Percentiles rank a stretch among this genome's conserved stretches.
These are phyloP conservation scores for Blennius ocellaris DNA, from an alignment of 2,113 vertebrate genomes.

Conservation along the genomic window DNA sequence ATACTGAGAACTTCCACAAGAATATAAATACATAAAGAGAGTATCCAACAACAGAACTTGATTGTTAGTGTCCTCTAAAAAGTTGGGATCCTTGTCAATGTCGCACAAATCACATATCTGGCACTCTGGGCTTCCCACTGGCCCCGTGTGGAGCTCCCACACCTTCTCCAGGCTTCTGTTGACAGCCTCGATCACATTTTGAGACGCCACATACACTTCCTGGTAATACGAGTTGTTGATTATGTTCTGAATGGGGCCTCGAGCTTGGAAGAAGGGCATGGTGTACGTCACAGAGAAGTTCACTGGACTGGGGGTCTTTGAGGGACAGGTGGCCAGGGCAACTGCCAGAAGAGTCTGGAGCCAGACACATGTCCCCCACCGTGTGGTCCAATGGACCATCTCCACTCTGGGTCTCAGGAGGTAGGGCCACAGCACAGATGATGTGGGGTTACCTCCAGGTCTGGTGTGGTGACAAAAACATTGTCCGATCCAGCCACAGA, in stretches of 20 bases:
- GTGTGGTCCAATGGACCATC: constrained; percentile 78
- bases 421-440: constrained; percentile 32
- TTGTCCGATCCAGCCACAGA: constrained; percentile 52
- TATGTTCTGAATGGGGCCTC: constrained; percentile 86
- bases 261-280: constrained; percentile 84
- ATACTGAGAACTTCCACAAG: constrained; percentile 87
- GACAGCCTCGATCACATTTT: constrained; percentile 88
- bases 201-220: constrained; percentile 88
- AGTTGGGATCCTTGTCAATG: constrained; percentile 62
- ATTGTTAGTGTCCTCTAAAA: constrained; percentile 85
- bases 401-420: constrained; percentile 54
- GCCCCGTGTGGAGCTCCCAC: constrained; percentile 87
- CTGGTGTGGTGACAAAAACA: constrained; percentile 56
- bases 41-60: constrained; percentile 89
- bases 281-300: constrained; percentile 87
- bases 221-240: constrained; percentile 80
- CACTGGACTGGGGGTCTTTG: constrained; percentile 74
- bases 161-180: constrained; percentile 80
- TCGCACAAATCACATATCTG: constrained; percentile 85
- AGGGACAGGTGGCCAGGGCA: constrained; percentile 78
- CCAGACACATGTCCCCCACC: constrained; percentile 77
- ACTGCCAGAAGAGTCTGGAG: constrained; percentile 74
- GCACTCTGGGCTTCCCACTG: constrained; percentile 85
- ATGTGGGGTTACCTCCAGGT: constrained; percentile 74
- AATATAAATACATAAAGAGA: constrained; percentile 86